Conservation (phyloP, 2,888 invertebrate genomes). For the Melanostoma mellinum region DNA sequence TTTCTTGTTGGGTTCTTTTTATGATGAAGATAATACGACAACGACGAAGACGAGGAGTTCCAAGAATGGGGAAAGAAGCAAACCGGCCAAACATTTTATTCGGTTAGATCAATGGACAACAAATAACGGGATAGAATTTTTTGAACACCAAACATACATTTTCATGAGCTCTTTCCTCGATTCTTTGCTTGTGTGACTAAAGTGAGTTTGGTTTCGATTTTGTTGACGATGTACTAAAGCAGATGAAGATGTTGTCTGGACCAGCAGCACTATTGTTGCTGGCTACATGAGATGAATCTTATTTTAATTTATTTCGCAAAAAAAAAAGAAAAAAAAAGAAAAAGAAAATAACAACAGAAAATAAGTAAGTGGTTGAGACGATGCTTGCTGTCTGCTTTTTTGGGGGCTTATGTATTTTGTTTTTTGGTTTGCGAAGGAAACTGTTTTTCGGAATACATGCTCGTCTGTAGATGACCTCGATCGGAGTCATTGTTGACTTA, state of each 20-base stretch:
- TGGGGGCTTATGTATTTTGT: not conserved
- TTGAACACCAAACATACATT: conserved; percentile 47
- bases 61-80: conserved; percentile 38
- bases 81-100: conserved; percentile 44
- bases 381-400: not conserved
- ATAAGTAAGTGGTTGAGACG: not conserved
- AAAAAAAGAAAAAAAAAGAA: not conserved
- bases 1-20: conserved; percentile 56
- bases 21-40: not conserved
- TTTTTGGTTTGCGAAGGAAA: not conserved
- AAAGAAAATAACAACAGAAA: not conserved
- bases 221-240: conserved; percentile 15
- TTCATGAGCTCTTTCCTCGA: conserved; percentile 22
- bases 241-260: conserved; percentile 25
- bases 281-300: not conserved
- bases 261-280: conserved; percentile 10
- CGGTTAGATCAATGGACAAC: conserved; percentile 63
- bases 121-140: conserved; percentile 66
- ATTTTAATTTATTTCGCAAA: not conserved
- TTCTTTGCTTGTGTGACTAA: conserved; percentile 8
- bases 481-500: too few species aligned
- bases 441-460: too few species aligned
- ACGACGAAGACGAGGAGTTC: conserved; percentile 5
- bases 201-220: conserved; percentile 68
- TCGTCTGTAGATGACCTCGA: too few species aligned